phyloP scores from a whole-genome alignment of 2,888 invertebrate species.

The Pocota personata region DNA sequence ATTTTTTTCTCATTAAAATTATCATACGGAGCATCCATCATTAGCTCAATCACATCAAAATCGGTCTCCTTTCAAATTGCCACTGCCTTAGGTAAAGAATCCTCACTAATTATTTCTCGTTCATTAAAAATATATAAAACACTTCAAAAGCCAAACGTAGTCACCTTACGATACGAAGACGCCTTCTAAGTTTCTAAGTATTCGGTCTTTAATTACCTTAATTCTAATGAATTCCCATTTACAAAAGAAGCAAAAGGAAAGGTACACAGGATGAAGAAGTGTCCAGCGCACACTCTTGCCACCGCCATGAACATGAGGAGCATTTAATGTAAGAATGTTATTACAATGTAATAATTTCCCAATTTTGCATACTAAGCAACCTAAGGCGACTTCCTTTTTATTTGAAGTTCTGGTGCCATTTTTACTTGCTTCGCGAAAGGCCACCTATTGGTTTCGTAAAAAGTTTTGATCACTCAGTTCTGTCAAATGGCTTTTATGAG shows the following conservation, averaged over 20 bases:
- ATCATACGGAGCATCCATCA: not conserved
- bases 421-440: not conserved
- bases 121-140: not conserved
- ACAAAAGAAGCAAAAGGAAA: not conserved
- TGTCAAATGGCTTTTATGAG: too few relatives aligned
- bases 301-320: not conserved
- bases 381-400: not conserved
- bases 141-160: constrained; percentile 1
- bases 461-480: not conserved
- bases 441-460: not conserved
- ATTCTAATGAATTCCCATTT: constrained; percentile 8
- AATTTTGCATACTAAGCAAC: not conserved
- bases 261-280: not conserved
- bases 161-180: not conserved
- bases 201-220: constrained; percentile 9
- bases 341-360: not conserved
- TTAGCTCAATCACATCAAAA: not conserved
- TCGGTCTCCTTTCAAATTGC: not conserved
- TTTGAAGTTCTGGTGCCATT: not conserved
- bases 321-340: not conserved
- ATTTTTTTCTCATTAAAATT: not conserved
- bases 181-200: not conserved
- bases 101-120: not conserved
- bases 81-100: not conserved
- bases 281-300: not conserved